Percentiles rank a stretch among this genome's conserved stretches.
Conservation (phyloP, 2,113 vertebrate genomes). For the Craseonycteris thonglongyai region DNA sequence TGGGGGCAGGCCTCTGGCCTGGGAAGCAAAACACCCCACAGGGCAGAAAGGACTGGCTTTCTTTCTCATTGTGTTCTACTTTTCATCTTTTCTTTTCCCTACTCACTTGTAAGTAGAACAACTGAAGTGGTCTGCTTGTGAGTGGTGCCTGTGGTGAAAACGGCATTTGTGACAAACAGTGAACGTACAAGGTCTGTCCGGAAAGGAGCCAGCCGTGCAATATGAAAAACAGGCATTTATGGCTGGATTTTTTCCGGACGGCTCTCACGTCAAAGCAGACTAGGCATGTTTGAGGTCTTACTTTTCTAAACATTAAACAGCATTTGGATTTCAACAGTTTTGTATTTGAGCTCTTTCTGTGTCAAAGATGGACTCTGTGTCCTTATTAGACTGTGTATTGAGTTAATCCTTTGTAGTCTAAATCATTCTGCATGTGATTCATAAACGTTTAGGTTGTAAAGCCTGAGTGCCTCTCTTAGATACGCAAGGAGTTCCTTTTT, state of each 20-base stretch:
- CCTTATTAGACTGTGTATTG: slow-evolving; percentile 8
- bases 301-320: not conserved
- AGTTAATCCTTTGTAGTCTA: not conserved
- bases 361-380: slow-evolving; percentile 14
- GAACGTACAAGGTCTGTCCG: no score
- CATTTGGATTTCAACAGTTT: slow-evolving; percentile 29
- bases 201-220: no score
- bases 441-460: not conserved
- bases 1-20: not conserved
- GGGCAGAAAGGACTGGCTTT: not conserved
- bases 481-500: not conserved
- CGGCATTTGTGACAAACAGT: not conserved
- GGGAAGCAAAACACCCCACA: not conserved
- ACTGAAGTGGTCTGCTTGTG: not conserved
- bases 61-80: not conserved
- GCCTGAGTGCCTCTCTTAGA: not conserved
- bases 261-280: not conserved
- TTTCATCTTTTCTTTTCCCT: not conserved
- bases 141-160: not conserved
- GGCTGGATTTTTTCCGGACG: no score
- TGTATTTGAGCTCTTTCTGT: slow-evolving; percentile 36
- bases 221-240: no score
- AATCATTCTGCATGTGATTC: not conserved
- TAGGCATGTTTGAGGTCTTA: not conserved
- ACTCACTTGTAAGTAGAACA: not conserved